phyloP scores from a whole-genome alignment of 2,888 invertebrate genomes.

The Pandemis corylana region DNA sequence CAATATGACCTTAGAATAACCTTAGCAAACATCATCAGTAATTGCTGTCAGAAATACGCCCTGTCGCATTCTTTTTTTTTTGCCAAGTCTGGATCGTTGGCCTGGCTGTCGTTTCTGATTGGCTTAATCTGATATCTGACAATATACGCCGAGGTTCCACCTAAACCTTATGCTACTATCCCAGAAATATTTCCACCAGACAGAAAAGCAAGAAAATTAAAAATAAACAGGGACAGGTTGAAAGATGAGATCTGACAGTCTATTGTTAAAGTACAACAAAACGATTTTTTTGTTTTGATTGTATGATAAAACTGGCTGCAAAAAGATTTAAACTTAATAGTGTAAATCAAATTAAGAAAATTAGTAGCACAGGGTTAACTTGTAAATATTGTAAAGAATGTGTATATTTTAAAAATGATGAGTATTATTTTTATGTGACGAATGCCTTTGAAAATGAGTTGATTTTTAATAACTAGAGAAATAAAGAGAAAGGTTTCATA shows the following conservation, averaged over 20 bases:
- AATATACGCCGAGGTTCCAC: neutral
- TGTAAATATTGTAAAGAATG: constrained; percentile 53
- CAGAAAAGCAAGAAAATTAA: neutral
- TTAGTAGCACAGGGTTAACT: constrained; percentile 37
- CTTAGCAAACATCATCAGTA: neutral
- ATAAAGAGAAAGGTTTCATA: constrained; percentile 61
- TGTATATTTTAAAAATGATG: constrained; percentile 56
- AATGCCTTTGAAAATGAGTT: constrained; percentile 68
- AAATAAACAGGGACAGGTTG: neutral
- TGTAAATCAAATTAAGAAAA: constrained; percentile 1
- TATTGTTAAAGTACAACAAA: constrained; percentile 1
- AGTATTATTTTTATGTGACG: constrained; percentile 55
- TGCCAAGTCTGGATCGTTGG: neutral
- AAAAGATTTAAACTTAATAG: neutral
- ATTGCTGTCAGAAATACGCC: neutral
- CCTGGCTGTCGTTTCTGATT: neutral
- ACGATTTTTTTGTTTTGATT: neutral
- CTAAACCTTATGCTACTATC: constrained; percentile 6
- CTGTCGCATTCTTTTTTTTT: neutral
- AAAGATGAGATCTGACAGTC: neutral
- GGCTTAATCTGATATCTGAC: neutral
- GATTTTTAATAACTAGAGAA: constrained; percentile 62
- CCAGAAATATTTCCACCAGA: neutral
- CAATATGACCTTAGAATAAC: neutral
- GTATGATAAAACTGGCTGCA: neutral